Evolutionary conservation across 2,888 invertebrate genomes (phyloP), one percentile per base, ranked within the genome.

Genomic region (Andrena haemorrhoa): DNA sequence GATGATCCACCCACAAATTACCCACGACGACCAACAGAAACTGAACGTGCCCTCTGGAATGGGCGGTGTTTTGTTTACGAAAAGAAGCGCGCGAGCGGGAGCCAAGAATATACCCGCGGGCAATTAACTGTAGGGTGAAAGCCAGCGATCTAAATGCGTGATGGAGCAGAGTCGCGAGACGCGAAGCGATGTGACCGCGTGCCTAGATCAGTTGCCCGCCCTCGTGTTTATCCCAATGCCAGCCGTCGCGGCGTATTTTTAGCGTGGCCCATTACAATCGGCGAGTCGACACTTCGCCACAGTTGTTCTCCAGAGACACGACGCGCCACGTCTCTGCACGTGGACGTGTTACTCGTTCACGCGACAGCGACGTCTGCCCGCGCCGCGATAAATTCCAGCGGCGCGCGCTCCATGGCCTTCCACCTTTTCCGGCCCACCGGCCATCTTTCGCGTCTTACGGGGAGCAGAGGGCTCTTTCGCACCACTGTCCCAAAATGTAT

Each of bases 181-280:
- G 2, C 41, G 71, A 49, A 35, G 51, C 64, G 72, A 26, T 16
- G 33, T 20, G 35, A 41, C 68, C 68, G 49, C 64, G 72, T 53
- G 60, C 12, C 61, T 78, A 68, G 61, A 74, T 78, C 58, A 35
- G 58, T 68, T 49, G 35, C 51, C n/a, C 51, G 68, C 72, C 53
- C 53, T 63, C 68, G 58, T 69, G 72, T 72, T 77, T 77, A 81
- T 81, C 35, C 64, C 65, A 70, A 84, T 70, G 78, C 61, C 75
- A 74, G 73, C 60, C 47, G 65, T 35, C 68, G 60, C 33, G 49
- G 16, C 23, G 41, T 85, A 85, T 85, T 85, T 85, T 85, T 85
- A 82, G 85, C 70, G 41, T 53, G 63, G 70, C 61, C 58, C 73
- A 79, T 85, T 82, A 71, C 69, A 74, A 74, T 81, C 49, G 76